Evolutionary conservation across 2,113 vertebrate species (phyloP), one percentile per base, ranked within the genome.

Genomic region (Daboia siamensis): DNA sequence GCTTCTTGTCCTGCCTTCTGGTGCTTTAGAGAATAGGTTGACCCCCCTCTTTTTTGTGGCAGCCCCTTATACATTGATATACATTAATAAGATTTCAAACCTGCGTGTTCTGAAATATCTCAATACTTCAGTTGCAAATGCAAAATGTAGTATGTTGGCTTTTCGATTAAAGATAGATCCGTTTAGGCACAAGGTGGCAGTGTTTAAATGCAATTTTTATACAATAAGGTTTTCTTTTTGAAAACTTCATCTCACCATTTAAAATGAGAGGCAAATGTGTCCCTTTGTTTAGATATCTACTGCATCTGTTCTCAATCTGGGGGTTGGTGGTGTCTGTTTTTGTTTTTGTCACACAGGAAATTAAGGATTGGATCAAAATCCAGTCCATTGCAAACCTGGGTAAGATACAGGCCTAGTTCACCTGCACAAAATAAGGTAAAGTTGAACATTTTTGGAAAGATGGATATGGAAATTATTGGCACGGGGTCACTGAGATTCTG

Each of bases 121-220:
- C n/a, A 33, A 17, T 33, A 33, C n/a, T 39, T 39, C 74, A 21
- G 17, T 80, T 80, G 74, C 74, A 80, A 80, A 44, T 80, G 33
- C 17, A 44, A 39, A 80, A 80, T 57, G 46, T 20, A 59, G 87
- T 46, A 17, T 5, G 33, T 89, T 5, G 87, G 20, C 39, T 39
- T 57, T 61, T 89, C 26, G 7, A 61, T 59, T 91, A 59, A 93
- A 33, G 74, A 0, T 0, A 17, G 91, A 54, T 94, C 57, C 0
- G 0, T 84, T 92, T 20, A 46, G 92, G 94, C 97, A 97, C 96
- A 94, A 97, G 97, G 93, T 97, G 97, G 97, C 97, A 97, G 94
- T 97, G 93, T 97, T 91, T 90, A 93, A 95, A 84, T 95, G 29
- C 64, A 89, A 3, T 80, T 80, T 80, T 39, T 80, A 80, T 21